Evolutionary conservation across 2,797 vertebrate genomes (phyloP).

Genomic region (Telmatherina bonti): DNA sequence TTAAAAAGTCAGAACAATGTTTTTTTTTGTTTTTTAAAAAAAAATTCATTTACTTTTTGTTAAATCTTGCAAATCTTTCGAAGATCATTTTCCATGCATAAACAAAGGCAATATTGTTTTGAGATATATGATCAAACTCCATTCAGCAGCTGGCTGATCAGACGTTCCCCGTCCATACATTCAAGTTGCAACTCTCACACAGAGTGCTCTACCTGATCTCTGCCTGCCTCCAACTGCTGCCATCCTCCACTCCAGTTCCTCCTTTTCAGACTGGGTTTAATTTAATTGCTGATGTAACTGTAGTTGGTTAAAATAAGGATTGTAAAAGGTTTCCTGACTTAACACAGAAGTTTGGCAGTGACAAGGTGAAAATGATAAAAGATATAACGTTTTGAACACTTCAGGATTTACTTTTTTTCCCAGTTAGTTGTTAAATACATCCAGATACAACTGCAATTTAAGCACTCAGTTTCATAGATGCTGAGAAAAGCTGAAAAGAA

Average conservation of each 20-base stretch:
- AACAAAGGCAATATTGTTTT: not conserved
- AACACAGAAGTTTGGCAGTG: not conserved
- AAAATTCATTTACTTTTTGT: too few relatives aligned
- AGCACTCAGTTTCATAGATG: not conserved
- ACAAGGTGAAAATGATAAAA: not conserved
- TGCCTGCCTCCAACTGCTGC: conserved; percentile 1
- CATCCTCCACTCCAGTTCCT: not conserved
- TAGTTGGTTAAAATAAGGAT: not conserved
- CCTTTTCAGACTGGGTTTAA: not conserved
- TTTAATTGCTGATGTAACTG: not conserved
- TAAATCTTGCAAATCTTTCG: not conserved
- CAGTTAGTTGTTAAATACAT: not conserved
- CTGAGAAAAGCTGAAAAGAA: not conserved
- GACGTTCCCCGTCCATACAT: not conserved
- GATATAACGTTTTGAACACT: not conserved
- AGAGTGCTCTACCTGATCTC: not conserved
- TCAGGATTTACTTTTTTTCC: not conserved
- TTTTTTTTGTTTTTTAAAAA: too few relatives aligned
- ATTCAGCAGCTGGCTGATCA: conserved; percentile 13
- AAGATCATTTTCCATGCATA: not conserved
- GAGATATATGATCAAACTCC: not conserved
- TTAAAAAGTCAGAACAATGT: not conserved
- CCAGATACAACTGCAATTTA: not conserved
- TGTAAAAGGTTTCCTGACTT: not conserved
- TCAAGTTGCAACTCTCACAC: not conserved